Evolutionary conservation across 1,140 invertebrate species (phyloP).

Genomic region (Hylaeus volcanicus): DNA sequence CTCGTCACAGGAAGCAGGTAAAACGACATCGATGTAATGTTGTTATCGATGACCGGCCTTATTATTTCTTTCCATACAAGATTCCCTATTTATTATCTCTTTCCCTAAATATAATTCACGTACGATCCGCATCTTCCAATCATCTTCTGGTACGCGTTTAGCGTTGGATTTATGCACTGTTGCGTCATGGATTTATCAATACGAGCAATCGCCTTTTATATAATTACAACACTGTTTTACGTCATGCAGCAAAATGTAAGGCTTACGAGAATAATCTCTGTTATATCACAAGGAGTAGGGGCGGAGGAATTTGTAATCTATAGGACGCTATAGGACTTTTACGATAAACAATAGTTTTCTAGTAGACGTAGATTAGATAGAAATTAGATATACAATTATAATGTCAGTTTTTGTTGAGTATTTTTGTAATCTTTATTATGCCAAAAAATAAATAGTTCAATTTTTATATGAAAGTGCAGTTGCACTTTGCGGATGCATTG

Average conservation of each 20-base stretch:
- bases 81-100: conserved; percentile 10
- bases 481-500: no score
- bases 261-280: no score
- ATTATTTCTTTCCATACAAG: conserved; percentile 24
- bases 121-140: conserved; percentile 1
- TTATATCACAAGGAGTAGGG: not conserved
- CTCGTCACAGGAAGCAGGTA: conserved; percentile 50
- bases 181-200: not conserved
- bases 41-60: conserved; percentile 6
- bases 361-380: no score
- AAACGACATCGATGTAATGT: conserved; percentile 49
- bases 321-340: no score
- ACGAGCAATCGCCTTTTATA: not conserved
- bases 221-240: not conserved
- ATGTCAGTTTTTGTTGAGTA: no score
- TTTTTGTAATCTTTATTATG: no score
- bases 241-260: not conserved
- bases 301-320: not conserved
- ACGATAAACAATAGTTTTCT: no score
- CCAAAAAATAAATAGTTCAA: not conserved
- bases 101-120: conserved; percentile 36
- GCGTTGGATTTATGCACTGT: conserved; percentile 11
- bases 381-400: no score
- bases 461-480: no score
- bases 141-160: not conserved